These are phyloP conservation scores for Seriola rivoliana DNA, from an alignment of 2,113 vertebrate species.

Conservation along the genomic window DNA sequence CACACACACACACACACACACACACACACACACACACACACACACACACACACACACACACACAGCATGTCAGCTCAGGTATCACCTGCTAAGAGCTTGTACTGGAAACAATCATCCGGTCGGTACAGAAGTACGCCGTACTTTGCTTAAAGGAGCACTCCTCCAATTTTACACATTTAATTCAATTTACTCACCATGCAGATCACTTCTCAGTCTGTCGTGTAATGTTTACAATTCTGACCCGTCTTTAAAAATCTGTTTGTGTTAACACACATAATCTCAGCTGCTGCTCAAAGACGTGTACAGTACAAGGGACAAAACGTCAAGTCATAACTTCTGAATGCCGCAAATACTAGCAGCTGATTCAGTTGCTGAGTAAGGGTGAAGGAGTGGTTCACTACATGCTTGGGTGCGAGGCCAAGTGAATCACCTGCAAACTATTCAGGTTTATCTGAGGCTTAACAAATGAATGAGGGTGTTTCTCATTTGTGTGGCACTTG, in stretches of 20 bases:
- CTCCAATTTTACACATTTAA: no score
- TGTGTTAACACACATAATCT: not conserved
- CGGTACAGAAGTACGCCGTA: no score
- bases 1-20: no score
- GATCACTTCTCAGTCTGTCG: not conserved
- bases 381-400: conserved; percentile 14
- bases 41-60: no score
- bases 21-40: not conserved
- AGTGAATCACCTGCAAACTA: conserved; percentile 53
- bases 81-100: no score
- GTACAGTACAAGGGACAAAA: not conserved
- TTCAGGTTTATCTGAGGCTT: conserved; percentile 9
- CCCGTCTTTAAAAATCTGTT: not conserved
- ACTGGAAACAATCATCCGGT: no score
- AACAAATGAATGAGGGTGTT: not conserved
- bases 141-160: no score
- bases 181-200: no score
- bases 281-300: not conserved
- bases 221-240: not conserved
- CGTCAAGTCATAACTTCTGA: not conserved
- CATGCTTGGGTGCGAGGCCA: not conserved
- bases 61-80: no score
- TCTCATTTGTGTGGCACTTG: not conserved
- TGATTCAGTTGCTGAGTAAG: not conserved
- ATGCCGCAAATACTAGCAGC: not conserved